Percentiles rank a stretch among this genome's conserved stretches.
These are phyloP conservation scores for Sander lucioperca DNA, from an alignment of 2,113 vertebrate species.

Conservation along the genomic window DNA sequence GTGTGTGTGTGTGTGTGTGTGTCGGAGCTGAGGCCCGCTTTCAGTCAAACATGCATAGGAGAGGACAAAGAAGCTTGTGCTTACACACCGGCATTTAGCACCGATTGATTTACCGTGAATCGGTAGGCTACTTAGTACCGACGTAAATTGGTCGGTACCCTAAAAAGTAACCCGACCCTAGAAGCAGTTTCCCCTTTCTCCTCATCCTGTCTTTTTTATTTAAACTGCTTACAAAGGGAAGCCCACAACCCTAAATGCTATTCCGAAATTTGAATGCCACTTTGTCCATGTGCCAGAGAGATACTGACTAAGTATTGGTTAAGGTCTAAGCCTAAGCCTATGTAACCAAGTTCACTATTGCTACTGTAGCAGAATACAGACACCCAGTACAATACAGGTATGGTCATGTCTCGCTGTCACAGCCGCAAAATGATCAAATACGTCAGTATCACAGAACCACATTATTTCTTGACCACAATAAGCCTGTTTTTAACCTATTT, in stretches of 20 bases:
- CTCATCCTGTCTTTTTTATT: neutral
- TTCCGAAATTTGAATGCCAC: slow-evolving; percentile 5
- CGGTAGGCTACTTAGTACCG: no score
- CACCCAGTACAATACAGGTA: slow-evolving; percentile 2
- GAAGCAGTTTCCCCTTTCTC: neutral
- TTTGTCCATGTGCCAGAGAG: slow-evolving; percentile 30
- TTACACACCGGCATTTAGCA: no score
- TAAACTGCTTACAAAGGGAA: neutral
- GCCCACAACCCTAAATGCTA: neutral
- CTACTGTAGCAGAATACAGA: slow-evolving; percentile 19
- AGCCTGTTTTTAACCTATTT: neutral
- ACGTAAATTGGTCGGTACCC: no score
- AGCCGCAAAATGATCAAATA: slow-evolving; percentile 22
- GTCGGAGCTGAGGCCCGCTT: no score
- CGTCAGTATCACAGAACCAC: slow-evolving; percentile 35
- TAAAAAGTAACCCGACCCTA: no score
- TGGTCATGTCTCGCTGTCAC: neutral
- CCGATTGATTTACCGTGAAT: no score
- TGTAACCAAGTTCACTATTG: slow-evolving; percentile 23
- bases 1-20: no score
- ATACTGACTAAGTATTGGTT: slow-evolving; percentile 33
- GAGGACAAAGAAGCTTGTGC: no score
- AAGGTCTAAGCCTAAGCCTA: slow-evolving; percentile 19
- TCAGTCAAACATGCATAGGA: no score
- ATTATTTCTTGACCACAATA: slow-evolving; percentile 4